phyloP scores from a whole-genome alignment of 2,888 invertebrate genomes.

The Ptilodon capucinus region DNA sequence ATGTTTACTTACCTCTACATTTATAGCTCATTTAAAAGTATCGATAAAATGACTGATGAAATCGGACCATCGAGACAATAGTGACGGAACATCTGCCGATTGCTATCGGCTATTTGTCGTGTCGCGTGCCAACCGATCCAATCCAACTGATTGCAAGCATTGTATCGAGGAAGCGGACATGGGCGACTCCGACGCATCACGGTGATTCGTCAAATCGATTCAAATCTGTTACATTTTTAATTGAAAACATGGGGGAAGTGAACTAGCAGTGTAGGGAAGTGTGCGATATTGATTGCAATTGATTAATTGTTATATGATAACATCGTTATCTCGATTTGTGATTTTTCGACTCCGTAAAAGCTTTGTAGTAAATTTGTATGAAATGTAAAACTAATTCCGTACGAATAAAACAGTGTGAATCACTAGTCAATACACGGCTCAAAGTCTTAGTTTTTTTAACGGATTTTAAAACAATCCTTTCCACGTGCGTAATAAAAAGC shows the following conservation, averaged over 20 bases:
- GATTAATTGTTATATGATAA: constrained; percentile 55
- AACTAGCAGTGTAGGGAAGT: constrained; percentile 46
- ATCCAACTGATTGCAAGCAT: constrained; percentile 55
- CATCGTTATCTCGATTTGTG: constrained; percentile 28
- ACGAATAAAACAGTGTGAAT: no score
- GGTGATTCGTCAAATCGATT: constrained; percentile 69
- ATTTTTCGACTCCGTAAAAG: not conserved
- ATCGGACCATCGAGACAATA: constrained; percentile 15
- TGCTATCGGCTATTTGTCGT: constrained; percentile 59
- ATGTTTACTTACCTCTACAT: not conserved
- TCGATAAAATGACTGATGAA: constrained; percentile 23
- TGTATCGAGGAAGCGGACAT: constrained; percentile 51
- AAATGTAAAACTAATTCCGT: no score
- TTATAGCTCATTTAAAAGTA: not conserved
- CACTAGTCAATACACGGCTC: no score
- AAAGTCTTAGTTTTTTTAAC: no score
- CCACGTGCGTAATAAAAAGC: no score
- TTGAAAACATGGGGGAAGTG: constrained; percentile 49
- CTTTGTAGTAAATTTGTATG: not conserved
- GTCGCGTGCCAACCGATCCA: constrained; percentile 53
- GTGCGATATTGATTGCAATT: constrained; percentile 47
- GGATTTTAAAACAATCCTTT: no score
- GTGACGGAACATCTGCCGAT: constrained; percentile 62
- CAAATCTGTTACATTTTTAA: constrained; percentile 65
- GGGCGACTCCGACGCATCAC: constrained; percentile 42